Base-by-base conservation (phyloP, 2,888 invertebrate species). In the Ichneumoninae sp. region DNA sequence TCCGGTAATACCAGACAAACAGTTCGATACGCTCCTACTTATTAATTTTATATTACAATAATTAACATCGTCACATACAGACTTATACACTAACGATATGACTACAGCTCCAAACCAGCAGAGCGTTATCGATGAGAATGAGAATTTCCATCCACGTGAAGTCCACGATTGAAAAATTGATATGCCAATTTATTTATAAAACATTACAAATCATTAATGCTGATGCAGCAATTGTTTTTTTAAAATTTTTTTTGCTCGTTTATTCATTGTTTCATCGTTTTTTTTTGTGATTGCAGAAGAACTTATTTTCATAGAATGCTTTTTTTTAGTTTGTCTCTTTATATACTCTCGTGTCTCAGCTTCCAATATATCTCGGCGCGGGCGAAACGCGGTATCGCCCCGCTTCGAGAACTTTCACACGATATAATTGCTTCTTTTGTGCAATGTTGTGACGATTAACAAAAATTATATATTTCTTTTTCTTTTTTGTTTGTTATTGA, bases 101-200 rank as follows among this genome's bases (percentile, higher is more conserved):
- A 92, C 92, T 92, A 93, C 90, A 90, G 92, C 92, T 92, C 92
- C 91, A 93, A 92, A 91, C 92, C 92, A 93, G 92, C 92, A 92
- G 92, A 92, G 92, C 92, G 87, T 92, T 89, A 91, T 92, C 90
- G 90, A 91, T 92, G 91, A 91, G 88, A 91, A 92, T 91, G 90
- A 90, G 86, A 91, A 90, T 90, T 91, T 86, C 79, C 84, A 86
- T 84, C 72, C 83, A 84, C 84, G 84, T 87, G 86, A 87, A 84
- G 84, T 86, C 81, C 84, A 85, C 88, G 87, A 86, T 88, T 89
- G 84, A 88, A 89, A 88, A 87, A 87, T 88, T 90, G 90, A 91
- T 91, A 91, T 91, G 91, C 91, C 91, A 91, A 91, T 91, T 90
- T 90, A 90, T 89, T 90, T 91, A 90, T 89, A 90, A 91, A 91